Evolutionary conservation across 2,888 invertebrate species (phyloP).

Genomic region (Sinopyrophorus schimmeli): DNA sequence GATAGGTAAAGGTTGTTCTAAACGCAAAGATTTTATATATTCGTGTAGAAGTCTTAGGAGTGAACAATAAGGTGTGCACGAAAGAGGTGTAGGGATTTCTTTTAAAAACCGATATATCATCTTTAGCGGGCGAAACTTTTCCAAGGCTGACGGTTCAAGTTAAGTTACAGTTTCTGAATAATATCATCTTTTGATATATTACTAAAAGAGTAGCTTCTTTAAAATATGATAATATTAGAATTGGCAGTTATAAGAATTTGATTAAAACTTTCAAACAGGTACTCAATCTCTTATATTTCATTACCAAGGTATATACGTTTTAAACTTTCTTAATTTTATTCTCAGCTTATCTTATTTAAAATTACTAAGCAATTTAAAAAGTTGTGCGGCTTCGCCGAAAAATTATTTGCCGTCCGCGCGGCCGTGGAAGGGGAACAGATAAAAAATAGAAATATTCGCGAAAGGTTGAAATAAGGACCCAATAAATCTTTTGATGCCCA

Average conservation of each 20-base stretch:
- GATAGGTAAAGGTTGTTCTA: slow-evolving; percentile 10
- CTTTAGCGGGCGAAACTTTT: slow-evolving; percentile 47
- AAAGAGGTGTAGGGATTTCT: slow-evolving; percentile 38
- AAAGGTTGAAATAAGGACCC: slow-evolving; percentile 5
- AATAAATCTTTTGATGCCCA: slow-evolving; percentile 9
- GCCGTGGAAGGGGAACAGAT: neutral
- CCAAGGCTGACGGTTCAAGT: slow-evolving; percentile 51
- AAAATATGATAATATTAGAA: slow-evolving; percentile 37
- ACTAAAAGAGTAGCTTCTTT: slow-evolving; percentile 39
- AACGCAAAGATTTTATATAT: neutral
- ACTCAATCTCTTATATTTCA: slow-evolving; percentile 29
- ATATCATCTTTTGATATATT: slow-evolving; percentile 53
- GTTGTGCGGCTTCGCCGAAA: slow-evolving; percentile 5
- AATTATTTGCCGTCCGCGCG: neutral
- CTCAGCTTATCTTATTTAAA: slow-evolving; percentile 4
- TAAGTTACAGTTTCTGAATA: slow-evolving; percentile 51
- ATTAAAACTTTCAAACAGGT: slow-evolving; percentile 34
- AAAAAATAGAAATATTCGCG: slow-evolving; percentile 9
- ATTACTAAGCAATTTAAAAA: slow-evolving; percentile 6
- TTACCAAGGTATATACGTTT: slow-evolving; percentile 18
- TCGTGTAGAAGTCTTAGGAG: slow-evolving; percentile 18
- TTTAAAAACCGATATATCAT: slow-evolving; percentile 52
- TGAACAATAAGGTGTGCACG: slow-evolving; percentile 26
- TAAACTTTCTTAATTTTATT: slow-evolving; percentile 13
- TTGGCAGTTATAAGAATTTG: slow-evolving; percentile 38